Base-by-base conservation (phyloP, 1,140 invertebrate species). In the Hycleus cichorii region DNA sequence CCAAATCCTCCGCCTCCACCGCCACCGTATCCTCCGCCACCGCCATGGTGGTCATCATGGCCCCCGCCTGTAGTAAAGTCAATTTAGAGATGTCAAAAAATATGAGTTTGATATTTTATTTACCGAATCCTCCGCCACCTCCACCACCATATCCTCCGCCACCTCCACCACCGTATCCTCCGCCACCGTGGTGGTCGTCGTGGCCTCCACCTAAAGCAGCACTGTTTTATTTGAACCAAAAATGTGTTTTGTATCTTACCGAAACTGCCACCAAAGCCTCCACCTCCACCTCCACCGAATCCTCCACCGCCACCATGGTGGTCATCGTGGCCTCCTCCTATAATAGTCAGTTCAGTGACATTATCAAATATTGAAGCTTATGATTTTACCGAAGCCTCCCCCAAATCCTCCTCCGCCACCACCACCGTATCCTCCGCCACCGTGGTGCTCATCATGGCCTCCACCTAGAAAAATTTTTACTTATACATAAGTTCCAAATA, bases 101-200 rank as follows among this genome's bases (percentile, higher is more conserved):
- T 1, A 18, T 18, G 18, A 18, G 18, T 18, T 18, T 1, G 18
- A 18, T 18, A 18, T 18, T 18, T 18, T 18, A 18, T 32, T 7
- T 7, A 32, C 32, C 32, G 32, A 5, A 32, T 32, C 32, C 32
- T 5, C 32, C 32, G 0, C 32, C 32, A 32, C 4, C n/a, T 44
- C 26, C 25, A 27, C 62, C 62, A 32, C 63, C 63, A 38, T 39
- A 53, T 25, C 64, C 64, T 44, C 49, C 52, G 11, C 64, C 64
- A 42, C 49, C 52, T 26, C 56, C 49, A 44, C 52, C 51, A 39
- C 50, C 49, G 40, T 4, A 4, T 25, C 62, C 64, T 26, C 49
- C 52, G 39, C 56, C 49, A 46, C 52, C 51, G 39, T 53, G 54
- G 40, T 48, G 45, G 32, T 49, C 51, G 39, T 49, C 58, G 49